Conservation (phyloP, 2,113 vertebrate genomes). For the Tragulus kanchil region DNA sequence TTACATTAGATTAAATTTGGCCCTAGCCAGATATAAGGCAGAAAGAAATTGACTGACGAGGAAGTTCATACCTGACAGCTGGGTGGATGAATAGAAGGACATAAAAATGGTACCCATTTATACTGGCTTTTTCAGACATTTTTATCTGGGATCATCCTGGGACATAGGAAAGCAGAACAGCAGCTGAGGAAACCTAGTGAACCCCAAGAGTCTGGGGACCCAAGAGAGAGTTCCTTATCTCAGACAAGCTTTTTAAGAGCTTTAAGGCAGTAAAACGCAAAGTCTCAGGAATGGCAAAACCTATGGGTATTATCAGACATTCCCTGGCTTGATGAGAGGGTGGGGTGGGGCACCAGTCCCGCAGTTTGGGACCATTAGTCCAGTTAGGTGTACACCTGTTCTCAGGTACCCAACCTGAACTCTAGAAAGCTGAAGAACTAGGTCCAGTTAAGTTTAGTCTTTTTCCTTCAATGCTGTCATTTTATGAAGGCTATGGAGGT, state of each 20-base stretch:
- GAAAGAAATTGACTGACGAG: constrained; percentile 1
- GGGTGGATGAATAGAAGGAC: too few species aligned
- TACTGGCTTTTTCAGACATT: not conserved
- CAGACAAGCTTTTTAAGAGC: not conserved
- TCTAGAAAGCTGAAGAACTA: not conserved
- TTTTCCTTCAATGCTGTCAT: not conserved
- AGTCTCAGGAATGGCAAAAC: not conserved
- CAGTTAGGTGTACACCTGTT: not conserved
- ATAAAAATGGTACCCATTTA: not conserved
- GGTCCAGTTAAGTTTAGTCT: not conserved
- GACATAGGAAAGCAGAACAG: not conserved
- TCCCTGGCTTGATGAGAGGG: not conserved
- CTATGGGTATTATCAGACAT: not conserved
- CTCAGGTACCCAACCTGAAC: not conserved
- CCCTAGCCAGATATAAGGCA: constrained; percentile 14
- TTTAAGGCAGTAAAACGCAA: not conserved
- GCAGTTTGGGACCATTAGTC: not conserved
- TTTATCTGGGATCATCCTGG: not conserved
- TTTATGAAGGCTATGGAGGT: not conserved
- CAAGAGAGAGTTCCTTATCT: not conserved
- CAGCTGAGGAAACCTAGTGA: not conserved
- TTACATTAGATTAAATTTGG: constrained; percentile 65
- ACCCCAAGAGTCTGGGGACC: not conserved
- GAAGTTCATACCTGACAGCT: not conserved
- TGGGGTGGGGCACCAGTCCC: accelerated